Evolutionary conservation across 2,113 vertebrate species (phyloP), one percentile per base, ranked within the genome.

Genomic region (Myotis davidii): DNA sequence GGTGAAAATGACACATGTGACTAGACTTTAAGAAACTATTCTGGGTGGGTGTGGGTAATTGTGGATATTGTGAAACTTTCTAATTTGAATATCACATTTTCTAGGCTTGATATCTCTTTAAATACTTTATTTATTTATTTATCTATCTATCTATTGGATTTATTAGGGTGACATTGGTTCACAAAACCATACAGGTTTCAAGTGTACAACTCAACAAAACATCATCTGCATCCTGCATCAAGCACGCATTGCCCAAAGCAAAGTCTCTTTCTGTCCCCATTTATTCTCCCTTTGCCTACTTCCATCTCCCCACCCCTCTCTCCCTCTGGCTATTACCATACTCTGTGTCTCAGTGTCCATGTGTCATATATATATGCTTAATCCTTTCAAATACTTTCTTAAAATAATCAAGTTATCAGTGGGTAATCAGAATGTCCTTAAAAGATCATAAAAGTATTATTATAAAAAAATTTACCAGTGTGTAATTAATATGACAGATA

Each of bases 21-120:
- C 32, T 56, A 67, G n/a, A 90, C 81, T 61, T 94, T 84, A 67
- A n/a, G 23, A 65, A 73, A 39, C 37, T 74, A 18, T 87, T 56
- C 79, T 67, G 59, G 56, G 25, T 93, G 1, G 25, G 39, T 25
- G 45, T 79, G 27, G 27, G 23, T 94, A 88, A 88, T 90, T 95
- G 54, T 85, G 12, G 83, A 8, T 90, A 48, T 67, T 79, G 34
- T 84, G 39, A 56, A n/a, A 87, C 29, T 93, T 88, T 77, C 72
- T 94, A 61, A 95, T 67, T 42, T 90, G 67, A 94, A 64, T 74
- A 82, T 85, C 67, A 69, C 29, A n/a, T 94, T 96, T 97, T 92
- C 69, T 73, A 90, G 76, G 34, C 64, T 88, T 81, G 52, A 69
- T 88, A 79, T 70, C 17, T 90, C 45, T 77, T 85, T 61, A 77